Conservation (phyloP, 2,888 invertebrate genomes). For the Phragmatobia fuliginosa region DNA sequence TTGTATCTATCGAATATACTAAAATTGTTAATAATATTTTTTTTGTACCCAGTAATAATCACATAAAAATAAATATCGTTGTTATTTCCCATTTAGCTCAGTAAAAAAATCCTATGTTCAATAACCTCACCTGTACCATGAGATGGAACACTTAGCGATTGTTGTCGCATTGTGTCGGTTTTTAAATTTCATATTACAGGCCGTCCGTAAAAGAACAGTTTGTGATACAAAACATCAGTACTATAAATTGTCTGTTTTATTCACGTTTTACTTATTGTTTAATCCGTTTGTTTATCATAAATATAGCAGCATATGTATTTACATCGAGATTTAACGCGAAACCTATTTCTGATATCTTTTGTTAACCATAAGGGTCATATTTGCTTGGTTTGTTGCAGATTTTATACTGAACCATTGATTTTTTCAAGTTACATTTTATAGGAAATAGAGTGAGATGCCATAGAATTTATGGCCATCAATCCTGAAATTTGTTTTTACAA, state of each 20-base stretch:
- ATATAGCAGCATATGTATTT: no score
- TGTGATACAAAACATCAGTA: slow-evolving; percentile 17
- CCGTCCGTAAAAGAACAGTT: background rate
- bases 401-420: background rate
- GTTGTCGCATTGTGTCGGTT: background rate
- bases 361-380: background rate
- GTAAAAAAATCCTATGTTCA: background rate
- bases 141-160: background rate
- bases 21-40: background rate
- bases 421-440: background rate
- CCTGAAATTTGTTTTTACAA: background rate
- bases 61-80: background rate
- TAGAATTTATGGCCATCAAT: background rate
- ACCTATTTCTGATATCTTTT: background rate
- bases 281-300: background rate
- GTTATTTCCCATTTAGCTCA: background rate
- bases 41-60: background rate
- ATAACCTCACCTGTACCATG: background rate
- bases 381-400: background rate
- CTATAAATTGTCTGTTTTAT: slow-evolving; percentile 14
- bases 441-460: background rate
- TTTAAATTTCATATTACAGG: background rate
- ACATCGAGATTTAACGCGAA: background rate
- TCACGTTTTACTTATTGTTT: slow-evolving; percentile 13
- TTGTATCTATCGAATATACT: background rate